Base-by-base conservation (phyloP, 2,888 invertebrate species). In the Lagria hirta region DNA sequence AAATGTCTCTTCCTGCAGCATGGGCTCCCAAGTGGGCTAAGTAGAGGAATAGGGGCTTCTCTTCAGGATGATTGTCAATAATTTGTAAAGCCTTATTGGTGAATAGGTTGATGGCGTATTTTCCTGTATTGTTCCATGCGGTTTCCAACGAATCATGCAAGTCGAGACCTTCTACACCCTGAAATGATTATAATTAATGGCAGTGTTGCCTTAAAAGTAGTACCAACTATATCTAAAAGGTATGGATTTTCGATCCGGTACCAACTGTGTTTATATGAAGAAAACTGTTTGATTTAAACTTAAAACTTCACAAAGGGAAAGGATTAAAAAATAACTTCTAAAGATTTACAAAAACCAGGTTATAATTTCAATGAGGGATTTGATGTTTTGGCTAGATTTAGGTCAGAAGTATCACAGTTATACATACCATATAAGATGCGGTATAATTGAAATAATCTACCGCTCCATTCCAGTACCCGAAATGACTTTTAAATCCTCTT, bases 401-500 rank as follows among this genome's bases (percentile, higher is more conserved):
- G n/a, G n/a, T n/a, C n/a, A n/a, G n/a, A n/a, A n/a, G n/a, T n/a
- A n/a, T n/a, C n/a, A n/a, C n/a, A n/a, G n/a, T n/a, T n/a, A n/a
- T n/a, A n/a, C n/a, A n/a, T n/a, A n/a, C n/a, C n/a, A n/a, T n/a
- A n/a, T n/a, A n/a, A n/a, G n/a, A n/a, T n/a, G n/a, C n/a, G n/a
- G n/a, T n/a, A 35, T 64, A 57, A 54, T 78, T 77, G 63, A 82
- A 88, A 65, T 93, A 95, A 57, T 89, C 87, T 29, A 88, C 78
- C 57, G 77, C 85, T 2, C 88, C 91, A 36, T 82, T 83, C 76
- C 87, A 86, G 64, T 90, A 92, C 1, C 95, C 95, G 60, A 83
- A 87, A 66, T 91, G 88, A 1, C 79, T 75, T 55, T 88, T 83
- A 61, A 88, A 95, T 1, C 91, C 91, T 28, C 88, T 76, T 28